Base-by-base conservation (phyloP, 2,888 invertebrate species). In the Cryptocheilus praepositus region DNA sequence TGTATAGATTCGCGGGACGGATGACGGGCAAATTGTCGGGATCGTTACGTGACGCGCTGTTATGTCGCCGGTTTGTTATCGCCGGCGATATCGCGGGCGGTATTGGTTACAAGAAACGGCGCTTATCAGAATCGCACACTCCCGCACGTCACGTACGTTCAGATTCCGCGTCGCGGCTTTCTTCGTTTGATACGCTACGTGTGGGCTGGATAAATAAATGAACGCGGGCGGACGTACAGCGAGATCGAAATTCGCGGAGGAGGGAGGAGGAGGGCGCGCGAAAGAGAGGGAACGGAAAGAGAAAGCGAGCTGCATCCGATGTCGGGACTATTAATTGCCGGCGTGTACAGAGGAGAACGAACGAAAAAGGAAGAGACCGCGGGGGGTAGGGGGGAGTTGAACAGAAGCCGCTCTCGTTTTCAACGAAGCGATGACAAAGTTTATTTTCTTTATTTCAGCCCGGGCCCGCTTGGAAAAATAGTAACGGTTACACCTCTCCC, bases 401-500 rank as follows among this genome's bases (percentile, higher is more conserved):
- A 25, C 25, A 21, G 49, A 49, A 16, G 16, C 49, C 49, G 53
- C 53, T 16, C 36, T 86, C 66, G 69, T 49, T 49, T 49, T 70
- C 71, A 45, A 46, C 71, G 66, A 56, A 57, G 54, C 76, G 72
- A 76, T 72, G 78, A 75, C 77, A 73, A 79, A 77, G 76, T 83
- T 82, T 82, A 71, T 82, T 83, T 81, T 80, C 80, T 79, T 77
- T 77, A 79, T 80, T 80, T 76, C 75, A 36, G 64, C 58, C 45
- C 58, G 64, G 74, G 64, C 53, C 61, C 49, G 74, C 66, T 79
- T 70, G 73, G 70, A 75, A 79, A 77, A 77, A 82, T 77, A 80
- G 80, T 71, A 71, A 58, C 57, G 57, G 21, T 21, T 58, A 16
- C 49, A 49, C 49, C 45, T 19, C 57, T 46, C 25, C 22, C 44